phyloP scores from a whole-genome alignment of 2,113 vertebrate genomes.

The Erythrolamprus reginae region DNA sequence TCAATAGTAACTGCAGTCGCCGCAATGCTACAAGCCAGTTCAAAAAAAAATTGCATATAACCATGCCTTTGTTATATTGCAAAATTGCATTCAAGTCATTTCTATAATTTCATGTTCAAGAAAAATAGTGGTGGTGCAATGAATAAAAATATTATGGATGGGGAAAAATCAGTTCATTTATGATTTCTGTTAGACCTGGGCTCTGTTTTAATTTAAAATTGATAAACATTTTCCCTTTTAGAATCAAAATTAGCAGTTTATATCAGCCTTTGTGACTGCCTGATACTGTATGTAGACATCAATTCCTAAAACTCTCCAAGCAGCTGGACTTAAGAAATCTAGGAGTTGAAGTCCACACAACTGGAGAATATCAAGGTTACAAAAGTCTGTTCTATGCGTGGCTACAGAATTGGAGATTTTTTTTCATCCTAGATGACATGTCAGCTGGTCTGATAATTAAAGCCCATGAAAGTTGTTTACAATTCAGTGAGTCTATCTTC shows the following conservation, averaged over 20 bases:
- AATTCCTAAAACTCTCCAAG: not conserved
- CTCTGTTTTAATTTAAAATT: not conserved
- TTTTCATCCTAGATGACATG: not conserved
- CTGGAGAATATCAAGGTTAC: not conserved
- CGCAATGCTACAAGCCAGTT: not conserved
- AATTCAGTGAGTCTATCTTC: not conserved
- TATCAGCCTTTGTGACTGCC: not conserved
- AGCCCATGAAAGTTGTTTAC: not conserved
- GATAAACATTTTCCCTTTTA: not conserved
- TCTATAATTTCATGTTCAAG: not conserved
- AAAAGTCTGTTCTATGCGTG: not conserved
- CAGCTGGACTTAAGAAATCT: not conserved
- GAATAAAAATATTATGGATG: slow-evolving; percentile 1
- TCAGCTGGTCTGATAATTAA: not conserved
- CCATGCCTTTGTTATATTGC: not conserved
- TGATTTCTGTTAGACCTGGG: not conserved
- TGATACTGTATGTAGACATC: not conserved
- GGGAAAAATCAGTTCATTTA: not conserved
- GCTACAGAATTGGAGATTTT: not conserved
- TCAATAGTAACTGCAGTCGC: not conserved
- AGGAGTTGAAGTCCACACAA: not conserved
- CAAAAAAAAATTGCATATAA: not conserved
- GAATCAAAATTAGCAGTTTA: not conserved
- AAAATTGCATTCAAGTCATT: not conserved
- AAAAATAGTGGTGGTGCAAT: not conserved